Base-by-base conservation (phyloP, 2,888 invertebrate genomes). In the Cyrtodaria siliqua region DNA sequence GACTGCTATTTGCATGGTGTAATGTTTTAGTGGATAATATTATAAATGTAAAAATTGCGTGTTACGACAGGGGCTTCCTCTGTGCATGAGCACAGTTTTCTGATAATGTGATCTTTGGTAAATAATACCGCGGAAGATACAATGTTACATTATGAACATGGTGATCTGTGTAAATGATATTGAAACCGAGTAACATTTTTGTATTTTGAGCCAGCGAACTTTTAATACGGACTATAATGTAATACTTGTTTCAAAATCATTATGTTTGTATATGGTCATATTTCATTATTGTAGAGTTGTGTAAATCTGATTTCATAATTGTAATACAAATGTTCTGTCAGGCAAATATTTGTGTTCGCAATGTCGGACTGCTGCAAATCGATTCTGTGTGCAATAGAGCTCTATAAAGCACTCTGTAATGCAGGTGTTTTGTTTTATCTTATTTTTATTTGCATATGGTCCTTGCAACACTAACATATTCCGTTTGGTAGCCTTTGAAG, bases 1-100 rank as follows among this genome's bases (percentile, higher is more conserved):
- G 27, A 53, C 20, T 26, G 26, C 60, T 53, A 44, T 23, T 18
- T 61, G n/a, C n/a, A n/a, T n/a, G 68, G 68, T 69, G 38, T 53
- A 40, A 47, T 52, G 42, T 29, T 60, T 38, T 61, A 44, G 33
- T 53, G 6, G 44, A 20, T 3, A 29, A 40, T 26, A 44, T 63
- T 71, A 63, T 63, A 71, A 62, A 71, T 71, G 62, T 71, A 47
- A 56, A 38, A 42, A 59, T 71, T 57, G 71, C 71, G 71, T 71
- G 71, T 29, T 29, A 50, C 12, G 23, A 24, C 42, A 42, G 49
- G 20, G 18, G 38, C 12, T n/a, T 40, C 47, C 24, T 27, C 49
- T 59, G 26, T 59, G 71, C 63, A 59, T 57, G 59, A 63, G 59
- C 47, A 42, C 57, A 59, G 23, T 57, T 49, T 63, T 71, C 71